These are phyloP conservation scores for Eubasilissa regina DNA, from an alignment of 1,140 invertebrate genomes.

Conservation along the genomic window DNA sequence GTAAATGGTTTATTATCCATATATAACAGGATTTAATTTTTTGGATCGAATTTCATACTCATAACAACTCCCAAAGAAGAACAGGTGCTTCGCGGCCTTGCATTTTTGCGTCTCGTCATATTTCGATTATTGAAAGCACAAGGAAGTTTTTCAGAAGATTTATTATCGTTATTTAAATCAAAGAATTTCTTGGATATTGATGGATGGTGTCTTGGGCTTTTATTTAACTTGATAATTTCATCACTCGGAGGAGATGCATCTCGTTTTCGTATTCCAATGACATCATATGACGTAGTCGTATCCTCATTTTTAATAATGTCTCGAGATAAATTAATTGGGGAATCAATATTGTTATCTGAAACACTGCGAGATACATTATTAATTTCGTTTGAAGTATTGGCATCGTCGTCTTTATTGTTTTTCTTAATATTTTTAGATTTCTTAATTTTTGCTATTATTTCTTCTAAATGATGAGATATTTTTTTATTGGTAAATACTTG, in stretches of 20 bases:
- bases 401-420: background rate
- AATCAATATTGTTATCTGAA: too few relatives aligned
- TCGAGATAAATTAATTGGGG: too few relatives aligned
- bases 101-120: background rate
- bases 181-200: too few relatives aligned
- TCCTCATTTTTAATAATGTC: too few relatives aligned
- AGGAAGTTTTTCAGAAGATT: background rate
- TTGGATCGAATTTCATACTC: background rate
- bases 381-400: too few relatives aligned
- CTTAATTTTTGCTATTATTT: background rate
- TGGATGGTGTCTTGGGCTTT: too few relatives aligned
- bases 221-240: too few relatives aligned
- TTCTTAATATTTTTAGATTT: background rate
- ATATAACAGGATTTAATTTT: background rate
- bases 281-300: too few relatives aligned
- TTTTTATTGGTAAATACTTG: background rate
- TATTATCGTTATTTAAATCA: too few relatives aligned
- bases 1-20: background rate
- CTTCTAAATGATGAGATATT: background rate
- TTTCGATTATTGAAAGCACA: background rate
- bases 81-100: background rate
- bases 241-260: too few relatives aligned
- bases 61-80: background rate
- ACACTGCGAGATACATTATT: too few relatives aligned
- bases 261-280: too few relatives aligned